Conservation (phyloP, 1,140 invertebrate genomes). For the Macrostomum lignano region DNA sequence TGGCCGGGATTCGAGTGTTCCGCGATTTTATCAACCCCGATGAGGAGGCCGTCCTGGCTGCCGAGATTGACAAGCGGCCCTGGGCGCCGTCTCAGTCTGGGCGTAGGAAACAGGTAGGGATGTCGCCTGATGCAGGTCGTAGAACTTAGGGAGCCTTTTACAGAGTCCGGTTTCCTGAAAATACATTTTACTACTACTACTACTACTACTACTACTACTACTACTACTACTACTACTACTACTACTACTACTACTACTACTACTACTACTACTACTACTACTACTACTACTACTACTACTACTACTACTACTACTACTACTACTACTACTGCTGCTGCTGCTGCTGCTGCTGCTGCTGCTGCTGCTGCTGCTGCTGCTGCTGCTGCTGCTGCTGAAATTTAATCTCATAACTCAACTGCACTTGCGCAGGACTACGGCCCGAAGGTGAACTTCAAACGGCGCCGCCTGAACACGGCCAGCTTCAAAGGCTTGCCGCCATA, state of each 20-base stretch:
- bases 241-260: slow-evolving; percentile 2
- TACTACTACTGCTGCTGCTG: too few relatives aligned
- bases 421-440: slow-evolving; percentile 64
- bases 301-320: too few relatives aligned
- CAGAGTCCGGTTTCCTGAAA: too few relatives aligned
- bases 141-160: neutral
- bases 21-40: slow-evolving; percentile 41
- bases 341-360: too few relatives aligned
- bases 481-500: slow-evolving; percentile 62
- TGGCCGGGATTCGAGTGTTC: slow-evolving; percentile 23
- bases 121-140: neutral
- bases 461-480: slow-evolving; percentile 39
- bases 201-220: slow-evolving; percentile 2
- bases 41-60: slow-evolving; percentile 41
- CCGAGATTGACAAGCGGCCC: slow-evolving; percentile 43
- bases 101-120: slow-evolving; percentile 49
- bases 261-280: too few relatives aligned
- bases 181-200: too few relatives aligned
- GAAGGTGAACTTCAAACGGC: slow-evolving; percentile 88
- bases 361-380: too few relatives aligned
- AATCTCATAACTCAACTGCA: neutral
- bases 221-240: slow-evolving; percentile 2
- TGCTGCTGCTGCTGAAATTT: neutral
- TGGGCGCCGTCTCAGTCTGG: slow-evolving; percentile 84
- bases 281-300: too few relatives aligned